These are phyloP conservation scores for Apodemia mormo DNA, from an alignment of 2,888 invertebrate species.

Conservation along the genomic window DNA sequence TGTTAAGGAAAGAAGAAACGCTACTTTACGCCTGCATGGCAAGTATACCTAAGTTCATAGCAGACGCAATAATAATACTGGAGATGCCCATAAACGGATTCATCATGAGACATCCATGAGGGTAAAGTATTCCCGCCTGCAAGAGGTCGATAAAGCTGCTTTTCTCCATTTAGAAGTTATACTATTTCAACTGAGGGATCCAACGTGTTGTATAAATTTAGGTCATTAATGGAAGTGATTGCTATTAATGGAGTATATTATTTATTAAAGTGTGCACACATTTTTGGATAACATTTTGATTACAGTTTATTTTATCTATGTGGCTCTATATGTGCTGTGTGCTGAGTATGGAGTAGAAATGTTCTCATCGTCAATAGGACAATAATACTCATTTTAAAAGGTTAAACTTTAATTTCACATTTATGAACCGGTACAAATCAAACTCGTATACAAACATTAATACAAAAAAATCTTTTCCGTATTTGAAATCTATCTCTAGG, in stretches of 20 bases:
- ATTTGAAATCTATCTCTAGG: too few relatives aligned
- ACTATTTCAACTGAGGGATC: background rate
- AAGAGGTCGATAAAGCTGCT: background rate
- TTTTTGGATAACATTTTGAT: background rate
- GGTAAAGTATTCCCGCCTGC: background rate
- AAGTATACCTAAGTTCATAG: background rate
- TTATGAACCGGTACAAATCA: too few relatives aligned
- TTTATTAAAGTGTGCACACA: background rate
- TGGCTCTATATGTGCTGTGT: too few relatives aligned
- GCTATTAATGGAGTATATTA: background rate
- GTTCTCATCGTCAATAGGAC: too few relatives aligned
- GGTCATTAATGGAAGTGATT: background rate
- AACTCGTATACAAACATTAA: too few relatives aligned
- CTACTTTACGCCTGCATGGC: background rate
- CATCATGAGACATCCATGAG: slow-evolving; percentile 6
- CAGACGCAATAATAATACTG: slow-evolving; percentile 6
- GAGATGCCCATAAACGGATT: background rate
- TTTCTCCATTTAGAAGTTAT: slow-evolving; percentile 3
- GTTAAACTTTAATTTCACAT: too few relatives aligned
- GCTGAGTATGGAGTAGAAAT: too few relatives aligned
- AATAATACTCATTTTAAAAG: too few relatives aligned
- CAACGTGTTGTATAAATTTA: background rate
- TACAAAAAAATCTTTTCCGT: too few relatives aligned
- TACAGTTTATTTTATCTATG: too few relatives aligned
- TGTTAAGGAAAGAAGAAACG: background rate